A percentile compares a stretch with the other conserved stretches of the same genome.
Evolutionary conservation across 2,888 invertebrate species (phyloP).

Genomic region (Choristoneura rosaceana): DNA sequence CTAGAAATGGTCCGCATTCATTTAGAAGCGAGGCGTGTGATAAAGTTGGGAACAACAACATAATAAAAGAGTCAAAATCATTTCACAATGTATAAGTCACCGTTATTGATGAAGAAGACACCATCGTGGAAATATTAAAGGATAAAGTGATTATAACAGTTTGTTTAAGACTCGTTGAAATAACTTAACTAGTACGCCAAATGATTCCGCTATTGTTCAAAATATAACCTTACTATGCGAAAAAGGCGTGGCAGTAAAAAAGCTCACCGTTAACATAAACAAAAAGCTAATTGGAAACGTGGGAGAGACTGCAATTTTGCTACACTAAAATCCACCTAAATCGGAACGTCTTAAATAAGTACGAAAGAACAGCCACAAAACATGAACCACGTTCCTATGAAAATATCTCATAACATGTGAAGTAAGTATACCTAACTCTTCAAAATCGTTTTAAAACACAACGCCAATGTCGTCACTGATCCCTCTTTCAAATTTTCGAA

Average conservation of each 20-base stretch:
- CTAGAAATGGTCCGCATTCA: slow-evolving; percentile 15
- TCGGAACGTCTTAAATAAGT: slow-evolving; percentile 13
- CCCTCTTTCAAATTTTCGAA: too few relatives aligned
- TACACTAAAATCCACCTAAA: slow-evolving; percentile 25
- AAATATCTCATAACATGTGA: slow-evolving; percentile 15
- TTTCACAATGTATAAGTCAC: neutral
- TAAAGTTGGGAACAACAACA: slow-evolving; percentile 5
- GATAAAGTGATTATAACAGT: slow-evolving; percentile 5
- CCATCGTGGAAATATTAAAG: neutral
- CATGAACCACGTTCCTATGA: neutral
- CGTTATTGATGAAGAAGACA: slow-evolving; percentile 16
- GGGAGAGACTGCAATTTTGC: slow-evolving; percentile 51
- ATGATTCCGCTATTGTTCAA: slow-evolving; percentile 41
- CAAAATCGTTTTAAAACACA: neutral
- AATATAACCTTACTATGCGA: slow-evolving; percentile 42
- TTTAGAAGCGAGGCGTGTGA: slow-evolving; percentile 17
- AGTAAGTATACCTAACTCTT: slow-evolving; percentile 1
- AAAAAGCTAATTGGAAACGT: slow-evolving; percentile 65
- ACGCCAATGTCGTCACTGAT: neutral
- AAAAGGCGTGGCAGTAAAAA: slow-evolving; percentile 46
- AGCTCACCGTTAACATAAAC: slow-evolving; percentile 60
- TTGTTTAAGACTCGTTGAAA: neutral
- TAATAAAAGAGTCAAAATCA: slow-evolving; percentile 9
- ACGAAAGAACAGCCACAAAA: neutral
- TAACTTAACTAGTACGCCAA: slow-evolving; percentile 11